phyloP scores from a whole-genome alignment of 2,888 invertebrate species.

The Ametastegia equiseti region DNA sequence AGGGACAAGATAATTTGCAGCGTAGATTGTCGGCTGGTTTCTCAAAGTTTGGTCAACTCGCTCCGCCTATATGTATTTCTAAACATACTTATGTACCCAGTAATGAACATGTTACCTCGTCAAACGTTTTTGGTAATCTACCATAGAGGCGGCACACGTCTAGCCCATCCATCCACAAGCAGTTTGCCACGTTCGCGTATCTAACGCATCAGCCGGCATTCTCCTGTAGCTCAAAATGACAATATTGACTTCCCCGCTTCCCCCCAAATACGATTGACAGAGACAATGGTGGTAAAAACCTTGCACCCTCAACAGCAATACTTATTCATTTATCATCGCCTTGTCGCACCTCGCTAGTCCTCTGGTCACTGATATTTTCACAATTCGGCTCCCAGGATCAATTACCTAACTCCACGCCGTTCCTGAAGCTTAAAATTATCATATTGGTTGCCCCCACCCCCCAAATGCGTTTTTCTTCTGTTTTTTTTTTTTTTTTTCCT shows the following conservation, averaged over 20 bases:
- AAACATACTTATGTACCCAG: constrained; percentile 8
- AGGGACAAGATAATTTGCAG: background rate
- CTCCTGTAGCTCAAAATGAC: constrained; percentile 48
- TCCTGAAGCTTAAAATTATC: constrained; percentile 39
- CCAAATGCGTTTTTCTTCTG: constrained; percentile 5
- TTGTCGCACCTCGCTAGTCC: background rate
- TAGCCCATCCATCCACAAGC: constrained; percentile 14
- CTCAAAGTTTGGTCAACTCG: background rate
- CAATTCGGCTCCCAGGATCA: constrained; percentile 16
- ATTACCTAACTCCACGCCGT: constrained; percentile 4
- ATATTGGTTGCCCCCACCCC: constrained; percentile 26
- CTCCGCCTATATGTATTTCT: background rate
- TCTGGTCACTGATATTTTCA: constrained; percentile 2
- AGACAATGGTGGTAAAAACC: constrained; percentile 7
- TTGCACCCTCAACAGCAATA: constrained; percentile 8
- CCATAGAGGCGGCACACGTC: background rate
- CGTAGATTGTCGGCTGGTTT: background rate
- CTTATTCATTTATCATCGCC: constrained; percentile 6
- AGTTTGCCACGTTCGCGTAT: background rate
- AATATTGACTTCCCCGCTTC: constrained; percentile 32
- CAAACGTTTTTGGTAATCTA: background rate
- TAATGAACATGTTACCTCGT: constrained; percentile 32
- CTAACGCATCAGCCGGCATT: constrained; percentile 34
- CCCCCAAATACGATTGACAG: constrained; percentile 31
- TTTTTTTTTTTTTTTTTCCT: too few relatives aligned